These are phyloP conservation scores for Diglossa cyanea DNA, from an alignment of 2,797 vertebrate genomes.

Conservation along the genomic window DNA sequence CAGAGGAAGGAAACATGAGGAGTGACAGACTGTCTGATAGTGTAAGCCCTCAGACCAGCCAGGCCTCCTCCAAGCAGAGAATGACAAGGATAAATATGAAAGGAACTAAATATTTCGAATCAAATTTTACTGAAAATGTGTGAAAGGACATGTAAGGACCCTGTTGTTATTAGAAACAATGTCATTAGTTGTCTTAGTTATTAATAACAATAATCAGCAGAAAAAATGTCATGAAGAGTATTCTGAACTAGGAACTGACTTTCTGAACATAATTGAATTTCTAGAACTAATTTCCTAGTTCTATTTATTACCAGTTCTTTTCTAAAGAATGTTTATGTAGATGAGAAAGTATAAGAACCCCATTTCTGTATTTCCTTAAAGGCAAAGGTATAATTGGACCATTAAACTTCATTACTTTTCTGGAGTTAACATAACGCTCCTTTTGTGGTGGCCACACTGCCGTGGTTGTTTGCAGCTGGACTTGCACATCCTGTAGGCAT, in stretches of 20 bases:
- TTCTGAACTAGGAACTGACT: background rate
- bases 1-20: background rate
- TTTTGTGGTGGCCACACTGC: background rate
- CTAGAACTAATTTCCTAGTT: background rate
- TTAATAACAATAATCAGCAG: background rate
- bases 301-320: background rate
- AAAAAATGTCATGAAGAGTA: background rate
- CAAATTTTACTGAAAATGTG: background rate
- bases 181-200: background rate
- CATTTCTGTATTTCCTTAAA: background rate
- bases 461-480: slow-evolving; percentile 11
- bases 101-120: background rate
- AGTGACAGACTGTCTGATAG: background rate
- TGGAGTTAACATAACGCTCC: background rate
- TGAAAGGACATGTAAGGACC: background rate
- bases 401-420: slow-evolving; percentile 27
- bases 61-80: background rate
- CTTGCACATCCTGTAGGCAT: background rate
- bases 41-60: background rate
- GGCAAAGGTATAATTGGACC: slow-evolving; percentile 10
- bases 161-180: background rate
- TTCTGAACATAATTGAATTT: background rate
- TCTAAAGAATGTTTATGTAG: background rate
- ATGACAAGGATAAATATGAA: background rate
- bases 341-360: background rate